Base-by-base conservation (phyloP, 1,140 invertebrate genomes). In the Campoletis sonorensis region DNA sequence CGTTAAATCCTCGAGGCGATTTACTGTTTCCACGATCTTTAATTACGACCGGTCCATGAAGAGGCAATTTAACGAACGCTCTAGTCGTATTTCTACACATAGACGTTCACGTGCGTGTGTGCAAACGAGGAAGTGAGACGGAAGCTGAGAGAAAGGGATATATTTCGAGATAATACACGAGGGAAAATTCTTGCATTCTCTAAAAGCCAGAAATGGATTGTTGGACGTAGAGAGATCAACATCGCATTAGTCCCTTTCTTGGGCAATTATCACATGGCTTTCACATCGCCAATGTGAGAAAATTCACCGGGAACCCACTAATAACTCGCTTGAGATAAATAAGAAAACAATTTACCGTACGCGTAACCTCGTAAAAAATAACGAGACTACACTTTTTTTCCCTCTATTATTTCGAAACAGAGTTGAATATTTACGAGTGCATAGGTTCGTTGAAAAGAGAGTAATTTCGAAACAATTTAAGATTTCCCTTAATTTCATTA, bases 11-110 rank as follows among this genome's bases (percentile, higher is more conserved):
- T 58, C 54, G 21, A 58, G 18, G 54, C 54, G 21, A 58, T 58
- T 5, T n/a, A 58, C 54, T n/a, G 54, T 58, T 58, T 58, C 54
- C 54, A 58, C 54, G 21, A 58, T 58, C 54, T 58, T 58, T 58
- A 58, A 58, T 58, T 58, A 58, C 54, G 54, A 58, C 54, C 54
- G 54, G 54, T 58, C 54, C 54, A n/a, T 23, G 18, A 58, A 18
- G 54, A 58, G 54, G 5, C 54, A 18, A 23, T n/a, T 58, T 45
- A 45, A 58, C 21, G 21, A 58, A 10, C 54, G 54, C 21, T 58
- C 54, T 10, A 54, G 54, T 58, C 54, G 54, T 58, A 23, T 58
- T n/a, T n/a, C n/a, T 58, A n/a, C 21, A 5, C 21, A 21, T 58
- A 58, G 1, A 58, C 10, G 21, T 58, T 21, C 21, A 58, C 54